These are phyloP conservation scores for Chauna torquata DNA, from an alignment of 2,113 vertebrate species.

Conservation along the genomic window DNA sequence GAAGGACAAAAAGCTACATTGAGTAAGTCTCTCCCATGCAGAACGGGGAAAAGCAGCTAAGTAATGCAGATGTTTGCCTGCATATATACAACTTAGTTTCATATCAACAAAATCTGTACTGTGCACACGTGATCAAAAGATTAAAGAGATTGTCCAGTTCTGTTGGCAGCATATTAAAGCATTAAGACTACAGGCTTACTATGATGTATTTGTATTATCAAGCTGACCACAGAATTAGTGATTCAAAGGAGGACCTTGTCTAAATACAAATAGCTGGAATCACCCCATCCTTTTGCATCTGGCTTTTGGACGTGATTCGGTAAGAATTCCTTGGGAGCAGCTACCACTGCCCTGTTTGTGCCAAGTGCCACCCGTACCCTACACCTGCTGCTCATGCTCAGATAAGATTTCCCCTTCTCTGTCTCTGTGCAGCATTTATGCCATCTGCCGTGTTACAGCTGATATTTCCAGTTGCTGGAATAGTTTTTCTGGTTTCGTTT, in stretches of 20 bases:
- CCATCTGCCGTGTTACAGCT: not conserved
- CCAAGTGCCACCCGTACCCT: not conserved
- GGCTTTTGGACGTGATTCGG: not conserved
- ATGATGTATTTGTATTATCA: not conserved
- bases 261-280: not conserved
- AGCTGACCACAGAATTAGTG: not conserved
- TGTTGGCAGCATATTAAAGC: conserved; percentile 54
- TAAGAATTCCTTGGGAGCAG: not conserved
- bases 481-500: not conserved
- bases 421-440: accelerated
- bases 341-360: not conserved
- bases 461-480: not conserved
- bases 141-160: conserved; percentile 60
- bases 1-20: not conserved
- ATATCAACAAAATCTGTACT: not conserved
- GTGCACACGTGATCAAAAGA: conserved; percentile 37
- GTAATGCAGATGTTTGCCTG: not conserved
- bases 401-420: not conserved
- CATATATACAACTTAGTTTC: not conserved
- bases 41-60: not conserved
- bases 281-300: not conserved
- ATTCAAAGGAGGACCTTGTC: not conserved
- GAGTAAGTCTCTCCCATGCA: not conserved
- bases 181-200: conserved; percentile 26
- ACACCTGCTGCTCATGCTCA: not conserved